Evolutionary conservation across 2,888 invertebrate species (phyloP).

Genomic region (Agriotes lineatus): DNA sequence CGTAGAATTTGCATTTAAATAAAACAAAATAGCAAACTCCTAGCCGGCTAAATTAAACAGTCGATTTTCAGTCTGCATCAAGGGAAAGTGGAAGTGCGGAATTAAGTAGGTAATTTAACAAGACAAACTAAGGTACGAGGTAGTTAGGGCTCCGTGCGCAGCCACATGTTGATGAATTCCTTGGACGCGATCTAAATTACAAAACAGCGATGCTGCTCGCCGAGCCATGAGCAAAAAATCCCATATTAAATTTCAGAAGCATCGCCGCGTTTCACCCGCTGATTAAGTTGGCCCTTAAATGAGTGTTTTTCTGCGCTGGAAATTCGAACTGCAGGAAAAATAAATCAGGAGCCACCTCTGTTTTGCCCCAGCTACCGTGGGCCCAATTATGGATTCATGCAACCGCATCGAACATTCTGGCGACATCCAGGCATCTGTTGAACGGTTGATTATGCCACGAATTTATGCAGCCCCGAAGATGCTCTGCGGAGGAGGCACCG

Average conservation of each 20-base stretch:
- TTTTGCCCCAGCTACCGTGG: not conserved
- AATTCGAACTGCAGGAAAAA: constrained; percentile 1
- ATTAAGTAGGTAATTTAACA: not conserved
- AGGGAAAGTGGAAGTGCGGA: too few species aligned
- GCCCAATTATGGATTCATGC: constrained; percentile 14
- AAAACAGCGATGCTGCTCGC: constrained; percentile 3
- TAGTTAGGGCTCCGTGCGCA: not conserved
- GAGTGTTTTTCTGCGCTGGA: constrained; percentile 2
- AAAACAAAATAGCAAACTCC: too few species aligned
- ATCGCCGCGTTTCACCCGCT: constrained; percentile 6
- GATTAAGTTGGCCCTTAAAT: constrained; percentile 9
- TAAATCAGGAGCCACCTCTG: not conserved
- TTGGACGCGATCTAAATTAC: not conserved
- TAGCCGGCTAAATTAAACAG: too few species aligned
- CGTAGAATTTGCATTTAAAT: too few species aligned
- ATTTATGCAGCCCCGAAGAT: constrained; percentile 15
- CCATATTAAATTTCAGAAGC: constrained; percentile 18
- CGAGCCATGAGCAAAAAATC: constrained; percentile 12
- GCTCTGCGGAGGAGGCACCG: not conserved
- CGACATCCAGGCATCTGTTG: constrained; percentile 18
- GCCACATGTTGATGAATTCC: constrained; percentile 17
- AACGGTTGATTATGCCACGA: constrained; percentile 12
- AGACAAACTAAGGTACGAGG: not conserved
- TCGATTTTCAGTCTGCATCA: too few species aligned
- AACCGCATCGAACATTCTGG: not conserved